These are phyloP conservation scores for Anseranas semipalmata DNA, from an alignment of 2,113 vertebrate species.

Conservation along the genomic window DNA sequence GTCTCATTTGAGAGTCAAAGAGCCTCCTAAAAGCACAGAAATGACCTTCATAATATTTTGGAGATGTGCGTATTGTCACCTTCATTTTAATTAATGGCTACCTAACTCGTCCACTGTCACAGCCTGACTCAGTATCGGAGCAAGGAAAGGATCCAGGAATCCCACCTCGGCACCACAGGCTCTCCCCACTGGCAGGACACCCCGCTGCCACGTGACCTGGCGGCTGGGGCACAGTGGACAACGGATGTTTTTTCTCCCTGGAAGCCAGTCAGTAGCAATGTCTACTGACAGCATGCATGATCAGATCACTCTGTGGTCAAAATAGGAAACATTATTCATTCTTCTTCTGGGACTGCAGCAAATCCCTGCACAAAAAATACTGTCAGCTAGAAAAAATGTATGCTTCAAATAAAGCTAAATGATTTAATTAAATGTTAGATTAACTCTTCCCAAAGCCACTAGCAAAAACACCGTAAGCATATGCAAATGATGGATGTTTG, in stretches of 20 bases:
- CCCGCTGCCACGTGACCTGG: background rate
- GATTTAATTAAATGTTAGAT: conserved; percentile 11
- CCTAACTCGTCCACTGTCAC: background rate
- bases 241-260: background rate
- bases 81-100: background rate
- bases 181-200: background rate
- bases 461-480: background rate
- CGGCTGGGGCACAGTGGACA: background rate
- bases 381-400: background rate
- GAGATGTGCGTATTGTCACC: background rate
- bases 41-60: background rate
- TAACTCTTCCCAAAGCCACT: background rate
- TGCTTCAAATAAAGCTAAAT: background rate
- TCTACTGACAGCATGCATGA: background rate
- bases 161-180: background rate
- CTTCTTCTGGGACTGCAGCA: conserved; percentile 14
- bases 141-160: background rate
- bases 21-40: background rate
- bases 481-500: background rate
- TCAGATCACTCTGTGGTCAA: background rate
- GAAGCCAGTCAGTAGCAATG: background rate
- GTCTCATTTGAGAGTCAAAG: background rate
- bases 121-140: background rate
- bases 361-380: background rate
- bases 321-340: conserved; percentile 4